Evolutionary conservation across 2,888 invertebrate species (phyloP), one percentile per base, ranked within the genome.

Genomic region (Agonum fuliginosum): DNA sequence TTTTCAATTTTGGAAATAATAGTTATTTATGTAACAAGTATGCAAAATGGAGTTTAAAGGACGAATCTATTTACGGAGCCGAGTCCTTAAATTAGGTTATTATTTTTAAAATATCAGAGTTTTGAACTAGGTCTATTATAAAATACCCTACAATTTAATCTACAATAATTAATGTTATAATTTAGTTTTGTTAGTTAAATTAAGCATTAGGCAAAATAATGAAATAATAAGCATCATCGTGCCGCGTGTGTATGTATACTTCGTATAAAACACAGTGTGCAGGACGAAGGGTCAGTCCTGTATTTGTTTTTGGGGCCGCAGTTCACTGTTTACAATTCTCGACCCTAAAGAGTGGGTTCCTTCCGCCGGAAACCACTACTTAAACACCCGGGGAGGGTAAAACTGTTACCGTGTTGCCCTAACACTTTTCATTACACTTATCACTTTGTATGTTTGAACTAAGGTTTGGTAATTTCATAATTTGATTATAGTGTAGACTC

Each of bases 361-460:
- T 67, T 67, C 67, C 67, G 12, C 67, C 12, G 67, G 67, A 67
- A 41, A 67, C 67, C 67, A 41, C 67, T 67, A 67, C 41, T 41
- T 67, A 65, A 34, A 67, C 30, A 62, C 27, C 12, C 12, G 0
- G 10, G 20, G 3, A 14, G 14, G 54, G 54, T 12, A 54, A 12
- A 30, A 62, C 58, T n/a, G n/a, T n/a, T n/a, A n/a, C n/a, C n/a
- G n/a, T 30, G 30, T 30, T 30, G 30, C 30, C 58, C 27, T 27
- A 62, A 12, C 58, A 5, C 34, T 30, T 62, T 62, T 62, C 58
- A 62, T 46, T 46, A 46, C 3, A 43, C 30, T 30, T 30, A 30
- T 30, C 30, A 30, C 30, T 48, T 20, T 48, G 12, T 10, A 62
- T 27, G n/a, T 62, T 62, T 30, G 17, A 62, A 30, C 17, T 4